Percentiles rank a stretch among this genome's conserved stretches.
phyloP scores from a whole-genome alignment of 2,113 vertebrate species.

The Salvelinus fontinalis region DNA sequence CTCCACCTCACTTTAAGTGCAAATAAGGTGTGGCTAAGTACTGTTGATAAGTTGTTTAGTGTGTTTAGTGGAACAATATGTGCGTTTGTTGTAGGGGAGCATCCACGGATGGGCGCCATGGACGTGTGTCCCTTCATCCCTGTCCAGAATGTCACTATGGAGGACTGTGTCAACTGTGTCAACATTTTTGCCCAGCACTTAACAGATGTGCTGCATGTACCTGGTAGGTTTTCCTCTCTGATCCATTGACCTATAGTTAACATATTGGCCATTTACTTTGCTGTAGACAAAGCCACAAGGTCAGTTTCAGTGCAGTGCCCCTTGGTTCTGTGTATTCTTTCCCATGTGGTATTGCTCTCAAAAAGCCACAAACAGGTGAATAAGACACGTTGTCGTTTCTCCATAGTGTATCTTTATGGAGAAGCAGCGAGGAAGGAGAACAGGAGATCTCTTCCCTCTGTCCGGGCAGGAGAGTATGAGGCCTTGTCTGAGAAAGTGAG shows the following conservation, averaged over 20 bases:
- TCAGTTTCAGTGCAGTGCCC: neutral
- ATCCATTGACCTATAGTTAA: neutral
- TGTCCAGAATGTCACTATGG: conserved; percentile 86
- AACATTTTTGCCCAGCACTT: conserved; percentile 78
- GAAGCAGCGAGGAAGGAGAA: conserved; percentile 75
- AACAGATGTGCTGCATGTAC: conserved; percentile 79
- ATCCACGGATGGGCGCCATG: conserved; percentile 89
- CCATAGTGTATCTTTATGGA: conserved; percentile 89
- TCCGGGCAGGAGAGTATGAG: conserved; percentile 91
- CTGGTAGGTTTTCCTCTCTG: conserved; percentile 74
- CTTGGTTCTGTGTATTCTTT: neutral
- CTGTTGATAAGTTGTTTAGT: neutral
- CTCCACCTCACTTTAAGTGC: neutral
- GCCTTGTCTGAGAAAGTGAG: conserved; percentile 86
- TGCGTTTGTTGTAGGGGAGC: conserved; percentile 75
- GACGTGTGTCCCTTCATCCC: conserved; percentile 97
- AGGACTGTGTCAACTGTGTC: conserved; percentile 85
- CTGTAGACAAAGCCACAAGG: neutral
- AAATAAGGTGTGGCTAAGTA: no score
- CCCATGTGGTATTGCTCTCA: neutral
- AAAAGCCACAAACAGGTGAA: neutral
- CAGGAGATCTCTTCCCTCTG: conserved; percentile 78
- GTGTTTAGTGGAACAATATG: neutral
- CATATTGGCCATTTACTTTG: neutral
- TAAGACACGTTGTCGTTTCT: neutral